These are phyloP conservation scores for Cephonodes hylas DNA, from an alignment of 2,888 invertebrate species.

Conservation along the genomic window DNA sequence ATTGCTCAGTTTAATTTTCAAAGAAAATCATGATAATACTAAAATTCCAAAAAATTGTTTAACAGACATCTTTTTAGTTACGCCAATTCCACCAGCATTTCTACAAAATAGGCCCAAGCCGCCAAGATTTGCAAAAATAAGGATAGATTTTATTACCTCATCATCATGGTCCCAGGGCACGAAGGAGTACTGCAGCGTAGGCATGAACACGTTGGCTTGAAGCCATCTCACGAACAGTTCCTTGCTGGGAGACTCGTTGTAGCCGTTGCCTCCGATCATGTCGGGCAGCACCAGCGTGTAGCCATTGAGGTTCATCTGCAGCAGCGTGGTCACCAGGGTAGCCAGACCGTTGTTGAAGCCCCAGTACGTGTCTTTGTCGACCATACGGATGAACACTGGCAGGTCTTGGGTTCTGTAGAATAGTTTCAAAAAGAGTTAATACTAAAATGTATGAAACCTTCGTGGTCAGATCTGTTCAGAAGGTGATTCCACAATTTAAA, in stretches of 20 bases:
- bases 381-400: constrained; percentile 88
- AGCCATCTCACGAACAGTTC: constrained; percentile 89
- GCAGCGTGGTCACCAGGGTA: constrained; percentile 86
- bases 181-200: constrained; percentile 89
- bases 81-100: no score
- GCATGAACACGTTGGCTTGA: constrained; percentile 89
- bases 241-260: constrained; percentile 77
- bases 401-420: constrained; percentile 84
- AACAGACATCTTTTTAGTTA: no score
- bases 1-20: no score
- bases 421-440: neutral
- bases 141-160: constrained; percentile 51
- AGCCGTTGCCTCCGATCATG: constrained; percentile 88
- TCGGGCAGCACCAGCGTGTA: constrained; percentile 88
- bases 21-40: no score
- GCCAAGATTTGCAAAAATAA: neutral
- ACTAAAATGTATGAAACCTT: neutral
- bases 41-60: no score
- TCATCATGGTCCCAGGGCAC: constrained; percentile 89
- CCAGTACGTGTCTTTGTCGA: constrained; percentile 89
- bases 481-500: no score
- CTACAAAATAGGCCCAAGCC: no score
- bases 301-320: constrained; percentile 83
- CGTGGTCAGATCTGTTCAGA: neutral
- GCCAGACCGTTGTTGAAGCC: constrained; percentile 85